Evolutionary conservation across 2,888 invertebrate species (phyloP), one percentile per base, ranked within the genome.

Genomic region (Branchipolynoe longqiensis): DNA sequence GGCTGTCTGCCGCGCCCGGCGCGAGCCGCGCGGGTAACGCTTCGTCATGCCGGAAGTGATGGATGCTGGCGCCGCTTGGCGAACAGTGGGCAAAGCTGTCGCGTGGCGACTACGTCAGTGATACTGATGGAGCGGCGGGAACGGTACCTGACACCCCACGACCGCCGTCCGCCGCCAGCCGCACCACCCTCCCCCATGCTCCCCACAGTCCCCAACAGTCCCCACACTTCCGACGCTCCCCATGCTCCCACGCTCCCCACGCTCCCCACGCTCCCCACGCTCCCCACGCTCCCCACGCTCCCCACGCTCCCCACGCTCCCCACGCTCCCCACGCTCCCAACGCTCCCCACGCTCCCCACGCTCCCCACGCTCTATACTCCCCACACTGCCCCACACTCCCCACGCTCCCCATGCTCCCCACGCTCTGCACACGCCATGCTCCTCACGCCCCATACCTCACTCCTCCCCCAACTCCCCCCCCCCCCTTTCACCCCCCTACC

Each of bases 1-100:
- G 78, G 78, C 54, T 78, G 78, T 78, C 78, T 78, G 33, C 25
- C 25, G 54, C 48, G 78, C 78, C 78, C 41, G 41, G 18, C 54
- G 54, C 78, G 31, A 22, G 78, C 78, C 28, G n/a, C 48, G 28
- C 48, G 28, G 78, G 48, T 78, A 78, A 78, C 54, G 78, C 78
- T 78, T 28, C 78, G 78, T 48, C 78, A 78, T 48, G 78, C 78
- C 78, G 78, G 78, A 78, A 78, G 78, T 78, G 78, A 78, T 78
- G 78, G 78, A 78, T 78, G 41, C 48, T 78, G 78, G 73, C 48
- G 78, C 54, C 78, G 78, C 78, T 31, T 48, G 54, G 48, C 38
- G 69, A 69, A 38, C 69, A 69, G 69, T 69, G 38, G 54, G 48
- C 48, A 48, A 78, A 78, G 78, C 78, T 54, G 78, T 78, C 78